Percentiles rank a stretch among this genome's conserved stretches.
phyloP scores from a whole-genome alignment of 2,113 vertebrate genomes.

The Microcebus griseorufus region DNA sequence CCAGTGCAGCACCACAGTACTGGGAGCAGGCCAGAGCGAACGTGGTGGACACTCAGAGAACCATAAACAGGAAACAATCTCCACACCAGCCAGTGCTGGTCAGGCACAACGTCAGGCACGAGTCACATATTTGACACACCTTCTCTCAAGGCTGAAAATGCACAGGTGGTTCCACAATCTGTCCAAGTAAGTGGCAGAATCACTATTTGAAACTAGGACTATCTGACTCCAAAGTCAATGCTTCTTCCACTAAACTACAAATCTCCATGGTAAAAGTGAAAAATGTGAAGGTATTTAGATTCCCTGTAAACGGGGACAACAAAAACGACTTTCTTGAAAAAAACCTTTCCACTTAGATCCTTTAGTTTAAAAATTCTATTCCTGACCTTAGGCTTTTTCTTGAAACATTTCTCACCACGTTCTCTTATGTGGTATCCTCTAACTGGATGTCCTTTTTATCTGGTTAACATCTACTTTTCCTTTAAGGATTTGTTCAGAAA shows the following conservation, averaged over 20 bases:
- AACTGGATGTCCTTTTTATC: not conserved
- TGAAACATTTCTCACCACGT: not conserved
- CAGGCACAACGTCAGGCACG: not conserved
- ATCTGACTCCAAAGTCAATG: not conserved
- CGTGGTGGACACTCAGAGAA: no score
- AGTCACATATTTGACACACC: not conserved
- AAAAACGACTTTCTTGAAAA: not conserved
- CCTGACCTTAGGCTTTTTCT: not conserved
- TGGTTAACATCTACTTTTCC: not conserved
- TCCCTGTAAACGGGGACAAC: not conserved
- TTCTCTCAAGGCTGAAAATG: not conserved
- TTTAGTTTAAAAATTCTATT: not conserved
- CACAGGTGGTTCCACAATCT: not conserved
- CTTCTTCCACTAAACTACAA: not conserved
- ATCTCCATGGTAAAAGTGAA: not conserved
- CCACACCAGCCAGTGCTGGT: not conserved
- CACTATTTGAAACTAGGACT: not conserved
- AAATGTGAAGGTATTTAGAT: not conserved
- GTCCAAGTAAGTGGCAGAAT: not conserved
- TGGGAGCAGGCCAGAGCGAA: not conserved
- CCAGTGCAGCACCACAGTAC: no score
- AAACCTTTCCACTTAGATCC: not conserved
- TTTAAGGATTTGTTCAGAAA: not conserved
- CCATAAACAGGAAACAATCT: not conserved
- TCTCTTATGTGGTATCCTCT: not conserved